Evolutionary conservation across 2,797 vertebrate species (phyloP), one percentile per base, ranked within the genome.

Genomic region (Micromesistius poutassou): DNA sequence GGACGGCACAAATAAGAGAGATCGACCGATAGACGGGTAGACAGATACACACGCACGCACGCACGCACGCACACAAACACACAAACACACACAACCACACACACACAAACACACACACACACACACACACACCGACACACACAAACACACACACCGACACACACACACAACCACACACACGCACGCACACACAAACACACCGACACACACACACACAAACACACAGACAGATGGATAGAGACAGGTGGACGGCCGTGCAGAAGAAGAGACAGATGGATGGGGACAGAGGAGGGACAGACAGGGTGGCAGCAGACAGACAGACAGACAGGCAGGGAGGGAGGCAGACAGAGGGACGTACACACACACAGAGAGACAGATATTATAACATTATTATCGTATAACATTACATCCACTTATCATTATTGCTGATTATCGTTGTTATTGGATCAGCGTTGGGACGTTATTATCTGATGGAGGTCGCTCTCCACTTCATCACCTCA

Each of bases 161-260:
- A 33, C 33, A 33, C 31, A 33, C 1, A 33, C 31, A 33, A 2
- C 2, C 31, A 33, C 31, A 33, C 31, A 33, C 31, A 33, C 31
- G 5, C 31, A 33, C 31, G 6, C 33, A 33, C 46, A 50, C 13
- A 50, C 22, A 66, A 5, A 25, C 55, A 66, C 22, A 66, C n/a
- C 1, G 3, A 66, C 55, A 66, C 6, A 25, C 55, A 66, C n/a
- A 66, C 55, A 28, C n/a, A 66, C 55, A 25, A 1, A 5, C 22
- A 55, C n/a, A 55, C 22, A 55, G 50, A n/a, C 55, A 66, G 55
- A 66, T 66, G 55, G 55, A 66, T 28, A 66, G n/a, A 66, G 55
- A 28, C 55, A 28, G 50, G 50, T 28, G n/a, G 55, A 66, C 55
- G 7, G n/a, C 22, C 55, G 28, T 9, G 8, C n/a, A 66, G 55